These are phyloP conservation scores for Protonemura montana DNA, from an alignment of 2,888 invertebrate genomes.

Conservation along the genomic window DNA sequence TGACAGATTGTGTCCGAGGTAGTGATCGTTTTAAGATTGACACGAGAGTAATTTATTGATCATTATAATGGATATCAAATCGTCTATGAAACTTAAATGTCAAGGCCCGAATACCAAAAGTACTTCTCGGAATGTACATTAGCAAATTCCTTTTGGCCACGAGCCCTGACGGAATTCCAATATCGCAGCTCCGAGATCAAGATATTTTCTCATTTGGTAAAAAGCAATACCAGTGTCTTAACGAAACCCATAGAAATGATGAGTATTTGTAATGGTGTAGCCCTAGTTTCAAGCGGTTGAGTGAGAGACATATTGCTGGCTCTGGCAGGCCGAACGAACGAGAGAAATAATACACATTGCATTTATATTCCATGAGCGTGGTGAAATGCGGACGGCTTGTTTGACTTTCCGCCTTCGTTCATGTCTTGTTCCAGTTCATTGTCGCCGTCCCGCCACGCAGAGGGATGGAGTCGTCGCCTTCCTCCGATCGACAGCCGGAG, in stretches of 20 bases:
- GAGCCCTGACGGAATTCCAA: slow-evolving; percentile 1
- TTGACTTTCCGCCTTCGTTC: neutral
- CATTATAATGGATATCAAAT: neutral
- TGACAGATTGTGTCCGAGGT: neutral
- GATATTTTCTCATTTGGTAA: slow-evolving; percentile 12
- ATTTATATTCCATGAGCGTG: neutral
- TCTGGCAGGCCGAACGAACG: no score
- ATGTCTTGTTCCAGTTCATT: neutral
- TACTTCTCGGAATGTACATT: neutral
- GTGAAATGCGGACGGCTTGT: neutral
- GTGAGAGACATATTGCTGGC: neutral
- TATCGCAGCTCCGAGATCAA: neutral
- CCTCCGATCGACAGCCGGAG: neutral
- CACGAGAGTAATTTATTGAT: neutral
- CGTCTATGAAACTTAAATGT: slow-evolving; percentile 22
- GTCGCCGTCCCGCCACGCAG: neutral
- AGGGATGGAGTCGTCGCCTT: neutral
- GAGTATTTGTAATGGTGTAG: neutral
- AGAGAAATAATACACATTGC: slow-evolving; percentile 7
- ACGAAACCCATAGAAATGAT: neutral
- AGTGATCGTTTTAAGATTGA: neutral
- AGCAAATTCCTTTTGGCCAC: neutral
- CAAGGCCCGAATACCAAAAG: slow-evolving; percentile 14
- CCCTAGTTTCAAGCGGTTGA: neutral
- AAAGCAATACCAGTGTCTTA: slow-evolving; percentile 5